Evolutionary conservation across 2,888 invertebrate genomes (phyloP), one percentile per base, ranked within the genome.

Genomic region (Litoditis marina): DNA sequence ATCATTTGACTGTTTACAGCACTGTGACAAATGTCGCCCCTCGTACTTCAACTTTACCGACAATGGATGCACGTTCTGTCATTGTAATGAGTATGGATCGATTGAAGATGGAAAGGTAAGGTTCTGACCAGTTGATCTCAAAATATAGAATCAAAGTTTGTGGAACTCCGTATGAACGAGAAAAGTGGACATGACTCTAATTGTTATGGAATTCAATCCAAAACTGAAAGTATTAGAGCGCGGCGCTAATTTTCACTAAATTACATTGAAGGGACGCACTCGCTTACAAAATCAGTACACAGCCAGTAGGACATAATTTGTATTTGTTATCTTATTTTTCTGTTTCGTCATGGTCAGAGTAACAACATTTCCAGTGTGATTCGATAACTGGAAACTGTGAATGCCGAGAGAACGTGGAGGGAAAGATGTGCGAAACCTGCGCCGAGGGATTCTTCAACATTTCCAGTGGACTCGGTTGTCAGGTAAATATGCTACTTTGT

Each of bases 381-480:
- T 65, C 72, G 27, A 65, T 68, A 5, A 83, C 80, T 19, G 85
- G 85, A 27, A 83, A 85, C 70, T 85, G 85, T 74, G 76, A 74
- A 34, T 85, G 85, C 71, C 76, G 79, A 31, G 74, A 78, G 39
- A 83, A 84, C 52, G 83, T 85, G 16, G 79, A 76, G 30, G 85
- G 85, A 22, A 74, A 76, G 28, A 72, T 75, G 57, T 85, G 85
- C 78, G 82, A 84, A 68, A 71, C 71, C 39, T 85, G 85, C 73
- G 77, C 76, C 27, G 79, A 82, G 31, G 85, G 85, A 2, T 84
- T 83, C 50, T 78, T 80, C 68, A 81, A 80, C 60, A 65, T 80
- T 34, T 75, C 78, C 5, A 84, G 84, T 74, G 84, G 84, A 54
- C 59, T 58, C 1, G 78, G 82, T 16, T 82, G 81, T 49, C 66